phyloP scores from a whole-genome alignment of 2,797 vertebrate species.

The Myotis myotis region DNA sequence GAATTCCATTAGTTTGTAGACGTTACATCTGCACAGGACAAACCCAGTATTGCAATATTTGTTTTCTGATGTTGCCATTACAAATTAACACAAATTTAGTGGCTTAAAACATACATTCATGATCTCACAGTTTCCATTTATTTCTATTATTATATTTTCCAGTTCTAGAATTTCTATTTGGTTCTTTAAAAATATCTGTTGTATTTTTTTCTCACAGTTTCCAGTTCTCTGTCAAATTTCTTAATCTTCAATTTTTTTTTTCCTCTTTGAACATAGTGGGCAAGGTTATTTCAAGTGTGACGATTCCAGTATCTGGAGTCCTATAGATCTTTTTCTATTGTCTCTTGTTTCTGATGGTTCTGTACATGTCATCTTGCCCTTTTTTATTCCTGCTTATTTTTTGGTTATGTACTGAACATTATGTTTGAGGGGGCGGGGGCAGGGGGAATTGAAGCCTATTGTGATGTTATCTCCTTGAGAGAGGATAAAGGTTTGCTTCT shows the following conservation, averaged over 20 bases:
- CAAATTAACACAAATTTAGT: background rate
- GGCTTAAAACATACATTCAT: background rate
- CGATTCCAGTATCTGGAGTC: background rate
- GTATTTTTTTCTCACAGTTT: background rate
- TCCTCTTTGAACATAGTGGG: background rate
- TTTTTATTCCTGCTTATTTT: background rate
- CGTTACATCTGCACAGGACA: background rate
- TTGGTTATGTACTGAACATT: background rate
- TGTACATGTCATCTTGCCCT: background rate
- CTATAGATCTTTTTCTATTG: background rate
- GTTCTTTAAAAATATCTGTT: background rate
- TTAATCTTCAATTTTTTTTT: background rate
- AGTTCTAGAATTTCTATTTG: slow-evolving; percentile 17
- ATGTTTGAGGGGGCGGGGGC: background rate
- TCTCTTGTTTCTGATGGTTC: background rate
- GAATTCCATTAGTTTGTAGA: background rate
- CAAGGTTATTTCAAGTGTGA: background rate
- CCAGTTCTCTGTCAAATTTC: background rate
- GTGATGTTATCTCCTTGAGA: background rate
- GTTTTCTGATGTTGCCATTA: background rate
- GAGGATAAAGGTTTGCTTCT: background rate
- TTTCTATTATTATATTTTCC: slow-evolving; percentile 7
- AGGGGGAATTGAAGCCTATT: background rate
- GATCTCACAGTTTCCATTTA: background rate
- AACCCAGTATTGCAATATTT: background rate